These are phyloP conservation scores for Thymelicus sylvestris DNA, from an alignment of 2,888 invertebrate genomes.

Conservation along the genomic window DNA sequence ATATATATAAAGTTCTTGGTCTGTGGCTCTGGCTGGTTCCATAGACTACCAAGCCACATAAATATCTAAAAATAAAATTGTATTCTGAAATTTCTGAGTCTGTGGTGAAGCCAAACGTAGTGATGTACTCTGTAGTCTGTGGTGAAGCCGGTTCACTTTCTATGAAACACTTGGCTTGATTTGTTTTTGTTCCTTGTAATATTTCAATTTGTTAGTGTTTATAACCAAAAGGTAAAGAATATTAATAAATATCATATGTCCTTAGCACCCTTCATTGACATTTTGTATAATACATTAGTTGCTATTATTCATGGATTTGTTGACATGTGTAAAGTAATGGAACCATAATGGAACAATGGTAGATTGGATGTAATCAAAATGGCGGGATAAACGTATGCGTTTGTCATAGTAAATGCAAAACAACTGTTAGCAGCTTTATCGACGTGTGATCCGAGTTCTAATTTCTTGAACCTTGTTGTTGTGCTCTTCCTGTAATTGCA, in stretches of 20 bases:
- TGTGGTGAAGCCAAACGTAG: neutral
- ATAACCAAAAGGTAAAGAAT: neutral
- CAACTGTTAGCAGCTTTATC: neutral
- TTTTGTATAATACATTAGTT: too few relatives aligned
- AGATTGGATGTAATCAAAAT: conserved; percentile 44
- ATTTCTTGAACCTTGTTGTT: neutral
- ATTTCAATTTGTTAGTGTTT: neutral
- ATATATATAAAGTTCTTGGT: too few relatives aligned
- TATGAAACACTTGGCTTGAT: neutral
- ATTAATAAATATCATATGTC: neutral
- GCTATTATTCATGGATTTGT: neutral
- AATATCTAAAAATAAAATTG: too few relatives aligned
- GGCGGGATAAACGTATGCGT: conserved; percentile 43
- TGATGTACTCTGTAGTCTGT: too few relatives aligned
- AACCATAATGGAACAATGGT: neutral
- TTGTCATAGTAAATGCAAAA: conserved; percentile 3
- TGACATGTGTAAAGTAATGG: neutral
- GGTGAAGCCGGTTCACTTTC: neutral
- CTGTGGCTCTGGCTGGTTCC: too few relatives aligned
- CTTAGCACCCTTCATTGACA: neutral
- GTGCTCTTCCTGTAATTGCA: neutral
- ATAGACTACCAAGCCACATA: too few relatives aligned
- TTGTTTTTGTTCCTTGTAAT: neutral
- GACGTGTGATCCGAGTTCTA: neutral
- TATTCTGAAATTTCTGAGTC: neutral